Evolutionary conservation across 1,140 invertebrate genomes (phyloP).

Genomic region (Sesamia nonagrioides): DNA sequence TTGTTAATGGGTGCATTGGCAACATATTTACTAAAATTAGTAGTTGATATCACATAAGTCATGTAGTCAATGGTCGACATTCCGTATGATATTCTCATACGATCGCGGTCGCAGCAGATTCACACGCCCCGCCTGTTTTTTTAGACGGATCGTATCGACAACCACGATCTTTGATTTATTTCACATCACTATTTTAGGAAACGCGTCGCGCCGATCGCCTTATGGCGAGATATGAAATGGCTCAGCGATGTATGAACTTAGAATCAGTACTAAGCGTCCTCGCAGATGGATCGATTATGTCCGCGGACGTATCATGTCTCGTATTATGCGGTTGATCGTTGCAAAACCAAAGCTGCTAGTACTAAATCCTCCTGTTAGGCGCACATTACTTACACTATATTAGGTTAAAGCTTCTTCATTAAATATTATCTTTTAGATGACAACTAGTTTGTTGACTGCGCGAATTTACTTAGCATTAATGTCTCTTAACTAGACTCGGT

Average conservation of each 20-base stretch:
- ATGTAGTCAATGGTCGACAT: slow-evolving; percentile 64
- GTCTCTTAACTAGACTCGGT: slow-evolving; percentile 40
- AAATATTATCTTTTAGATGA: slow-evolving; percentile 53
- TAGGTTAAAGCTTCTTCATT: slow-evolving; percentile 57
- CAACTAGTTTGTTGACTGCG: slow-evolving; percentile 36
- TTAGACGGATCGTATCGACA: slow-evolving; percentile 76
- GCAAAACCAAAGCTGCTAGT: slow-evolving; percentile 49
- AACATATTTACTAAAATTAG: slow-evolving; percentile 56
- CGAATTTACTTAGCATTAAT: slow-evolving; percentile 53
- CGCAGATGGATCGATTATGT: slow-evolving; percentile 69
- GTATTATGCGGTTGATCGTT: slow-evolving; percentile 54
- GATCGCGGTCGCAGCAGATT: slow-evolving; percentile 78
- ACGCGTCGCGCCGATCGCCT: slow-evolving; percentile 75
- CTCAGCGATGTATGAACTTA: slow-evolving; percentile 71
- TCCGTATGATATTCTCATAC: slow-evolving; percentile 77
- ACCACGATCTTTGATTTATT: slow-evolving; percentile 82
- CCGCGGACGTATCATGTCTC: slow-evolving; percentile 62
- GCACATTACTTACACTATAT: slow-evolving; percentile 56
- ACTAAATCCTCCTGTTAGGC: slow-evolving; percentile 53
- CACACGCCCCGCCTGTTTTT: slow-evolving; percentile 79
- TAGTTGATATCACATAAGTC: slow-evolving; percentile 65
- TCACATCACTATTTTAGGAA: slow-evolving; percentile 86
- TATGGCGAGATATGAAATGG: slow-evolving; percentile 83
- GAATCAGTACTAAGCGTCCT: slow-evolving; percentile 66
- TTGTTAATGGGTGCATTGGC: slow-evolving; percentile 34